Evolutionary conservation across 1,140 invertebrate genomes (phyloP), one percentile per base, ranked within the genome.

Genomic region (Trypoxylus dichotomus): DNA sequence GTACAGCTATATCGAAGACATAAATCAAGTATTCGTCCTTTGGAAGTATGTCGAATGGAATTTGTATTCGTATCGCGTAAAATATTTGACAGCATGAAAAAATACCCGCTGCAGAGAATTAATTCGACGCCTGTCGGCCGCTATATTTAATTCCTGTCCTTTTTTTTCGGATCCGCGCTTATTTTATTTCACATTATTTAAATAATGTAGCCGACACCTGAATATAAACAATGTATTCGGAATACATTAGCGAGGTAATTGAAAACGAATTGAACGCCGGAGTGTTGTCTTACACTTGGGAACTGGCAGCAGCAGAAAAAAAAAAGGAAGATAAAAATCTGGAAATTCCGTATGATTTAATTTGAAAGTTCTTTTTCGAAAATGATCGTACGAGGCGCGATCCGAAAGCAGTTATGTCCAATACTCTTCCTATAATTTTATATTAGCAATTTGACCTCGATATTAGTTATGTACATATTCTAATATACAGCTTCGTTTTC

Each of bases 311-410:
- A 27, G 60, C 24, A 68, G 60, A 68, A 68, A 68, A 60, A n/a
- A n/a, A 29, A 68, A 68, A 68, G 60, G 60, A 68, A 27, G 60
- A 68, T 68, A 68, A 68, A 68, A 68, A 68, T 68, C 60, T 68
- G 60, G 60, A 68, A 68, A 68, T 68, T 68, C 60, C 60, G 60
- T 68, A 68, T 68, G 60, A 68, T 68, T 29, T 68, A 68, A 68
- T 68, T 68, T 25, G 60, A 68, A 68, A 68, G 60, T 68, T 68
- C 27, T 19, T 68, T 68, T 68, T 68, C 27, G 21, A 54, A 54
- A 54, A 54, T 54, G 5, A 6, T 1, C 47, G 47, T 54, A 54
- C 47, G 19, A 6, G 47, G 47, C 15, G 47, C 47, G 7, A 6
- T 19, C 7, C 47, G 19, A 54, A 54, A 54, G 47, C 19, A 54